Evolutionary conservation across 2,797 vertebrate species (phyloP).

Genomic region (Lepidocolaptes lacrymiger): DNA sequence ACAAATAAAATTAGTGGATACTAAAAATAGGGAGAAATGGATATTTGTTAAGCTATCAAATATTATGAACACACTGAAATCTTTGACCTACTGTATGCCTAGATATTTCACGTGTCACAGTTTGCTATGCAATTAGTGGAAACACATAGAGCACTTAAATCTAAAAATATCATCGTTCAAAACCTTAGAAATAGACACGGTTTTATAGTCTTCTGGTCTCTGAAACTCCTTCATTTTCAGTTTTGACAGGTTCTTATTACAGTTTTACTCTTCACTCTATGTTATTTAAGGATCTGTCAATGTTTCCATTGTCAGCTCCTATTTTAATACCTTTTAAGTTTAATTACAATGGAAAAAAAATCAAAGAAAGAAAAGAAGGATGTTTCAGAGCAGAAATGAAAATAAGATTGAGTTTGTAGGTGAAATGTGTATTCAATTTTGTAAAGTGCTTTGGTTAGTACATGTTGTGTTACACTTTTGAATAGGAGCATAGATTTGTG

Average conservation of each 20-base stretch:
- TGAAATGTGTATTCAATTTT: not conserved
- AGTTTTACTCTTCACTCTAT: not conserved
- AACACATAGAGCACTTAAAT: not conserved
- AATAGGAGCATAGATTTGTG: not conserved
- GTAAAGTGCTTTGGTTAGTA: not conserved
- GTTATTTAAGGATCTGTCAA: not conserved
- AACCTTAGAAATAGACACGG: not conserved
- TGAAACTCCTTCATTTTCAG: not conserved
- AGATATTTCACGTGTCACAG: not conserved
- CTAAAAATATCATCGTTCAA: not conserved
- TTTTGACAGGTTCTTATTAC: slow-evolving; percentile 26
- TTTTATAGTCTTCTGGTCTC: not conserved
- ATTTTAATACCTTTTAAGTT: not conserved
- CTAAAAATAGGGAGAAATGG: not conserved
- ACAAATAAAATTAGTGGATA: not conserved
- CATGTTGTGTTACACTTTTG: not conserved
- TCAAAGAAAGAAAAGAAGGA: not conserved
- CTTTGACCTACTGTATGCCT: not conserved
- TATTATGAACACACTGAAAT: not conserved
- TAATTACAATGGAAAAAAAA: not conserved
- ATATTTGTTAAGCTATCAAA: not conserved
- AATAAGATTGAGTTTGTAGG: not conserved
- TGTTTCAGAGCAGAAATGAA: not conserved
- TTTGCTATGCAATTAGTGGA: not conserved
- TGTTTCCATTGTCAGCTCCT: not conserved